phyloP scores from a whole-genome alignment of 2,797 vertebrate species.

The Megaceryle alcyon region DNA sequence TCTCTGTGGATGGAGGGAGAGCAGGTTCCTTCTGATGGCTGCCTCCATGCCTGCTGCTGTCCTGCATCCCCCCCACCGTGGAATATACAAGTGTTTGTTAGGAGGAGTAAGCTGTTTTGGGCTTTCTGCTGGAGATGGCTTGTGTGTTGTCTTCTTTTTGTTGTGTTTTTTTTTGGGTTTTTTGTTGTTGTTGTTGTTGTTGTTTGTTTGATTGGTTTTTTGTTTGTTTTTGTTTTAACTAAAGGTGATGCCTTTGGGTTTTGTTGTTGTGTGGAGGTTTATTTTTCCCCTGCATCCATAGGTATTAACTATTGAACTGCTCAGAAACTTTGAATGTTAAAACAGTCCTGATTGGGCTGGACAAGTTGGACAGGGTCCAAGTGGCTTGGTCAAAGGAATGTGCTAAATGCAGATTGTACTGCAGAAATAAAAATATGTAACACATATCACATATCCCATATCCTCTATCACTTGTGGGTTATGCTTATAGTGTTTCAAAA shows the following conservation, averaged over 20 bases:
- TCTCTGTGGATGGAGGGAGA: not conserved
- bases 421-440: not conserved
- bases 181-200: not conserved
- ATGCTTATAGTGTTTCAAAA: not conserved
- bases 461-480: not conserved
- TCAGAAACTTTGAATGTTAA: not conserved
- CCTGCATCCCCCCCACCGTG: fast-evolving
- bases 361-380: not conserved
- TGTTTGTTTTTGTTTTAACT: not conserved
- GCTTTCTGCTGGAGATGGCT: not conserved
- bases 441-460: not conserved
- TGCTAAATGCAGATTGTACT: not conserved
- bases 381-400: not conserved
- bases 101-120: not conserved
- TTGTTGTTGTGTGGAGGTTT: not conserved
- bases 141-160: not conserved
- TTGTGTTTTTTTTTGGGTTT: not conserved
- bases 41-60: not conserved
- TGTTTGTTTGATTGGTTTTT: not conserved
- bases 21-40: not conserved
- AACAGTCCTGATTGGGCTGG: not conserved
- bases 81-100: not conserved
- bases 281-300: not conserved
- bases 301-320: not conserved
- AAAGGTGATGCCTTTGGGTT: not conserved